phyloP scores from a whole-genome alignment of 2,797 vertebrate genomes.

The Cephalopachus bancanus region DNA sequence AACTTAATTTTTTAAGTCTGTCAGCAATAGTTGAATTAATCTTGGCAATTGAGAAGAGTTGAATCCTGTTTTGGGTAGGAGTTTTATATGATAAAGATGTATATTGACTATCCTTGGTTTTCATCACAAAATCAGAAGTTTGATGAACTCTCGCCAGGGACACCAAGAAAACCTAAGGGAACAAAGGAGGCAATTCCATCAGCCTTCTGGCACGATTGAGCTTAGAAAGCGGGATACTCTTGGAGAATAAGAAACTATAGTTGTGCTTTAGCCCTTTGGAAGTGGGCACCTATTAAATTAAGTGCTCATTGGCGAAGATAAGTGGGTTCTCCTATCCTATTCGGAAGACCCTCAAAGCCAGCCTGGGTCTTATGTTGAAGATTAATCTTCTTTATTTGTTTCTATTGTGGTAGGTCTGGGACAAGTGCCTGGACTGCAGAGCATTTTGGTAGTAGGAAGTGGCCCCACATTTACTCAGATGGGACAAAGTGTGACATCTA shows the following conservation, averaged over 20 bases:
- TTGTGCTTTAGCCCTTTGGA: background rate
- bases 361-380: background rate
- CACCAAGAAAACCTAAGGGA: background rate
- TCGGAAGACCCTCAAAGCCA: background rate
- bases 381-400: background rate
- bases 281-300: background rate
- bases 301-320: background rate
- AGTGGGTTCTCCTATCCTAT: background rate
- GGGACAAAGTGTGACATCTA: conserved; percentile 43
- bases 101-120: background rate
- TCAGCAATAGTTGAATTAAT: background rate
- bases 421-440: background rate
- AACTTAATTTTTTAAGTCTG: background rate
- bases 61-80: background rate
- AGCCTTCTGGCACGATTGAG: background rate
- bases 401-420: background rate
- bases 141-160: background rate
- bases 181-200: background rate
- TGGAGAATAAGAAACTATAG: background rate
- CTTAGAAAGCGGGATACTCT: background rate
- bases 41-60: background rate
- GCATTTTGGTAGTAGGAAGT: background rate
- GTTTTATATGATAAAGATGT: background rate
- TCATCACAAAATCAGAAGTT: background rate
- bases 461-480: background rate